A percentile compares a stretch with the other conserved stretches of the same genome.
These are phyloP conservation scores for Nyctereutes procyonoides DNA, from an alignment of 2,113 vertebrate species.

Conservation along the genomic window DNA sequence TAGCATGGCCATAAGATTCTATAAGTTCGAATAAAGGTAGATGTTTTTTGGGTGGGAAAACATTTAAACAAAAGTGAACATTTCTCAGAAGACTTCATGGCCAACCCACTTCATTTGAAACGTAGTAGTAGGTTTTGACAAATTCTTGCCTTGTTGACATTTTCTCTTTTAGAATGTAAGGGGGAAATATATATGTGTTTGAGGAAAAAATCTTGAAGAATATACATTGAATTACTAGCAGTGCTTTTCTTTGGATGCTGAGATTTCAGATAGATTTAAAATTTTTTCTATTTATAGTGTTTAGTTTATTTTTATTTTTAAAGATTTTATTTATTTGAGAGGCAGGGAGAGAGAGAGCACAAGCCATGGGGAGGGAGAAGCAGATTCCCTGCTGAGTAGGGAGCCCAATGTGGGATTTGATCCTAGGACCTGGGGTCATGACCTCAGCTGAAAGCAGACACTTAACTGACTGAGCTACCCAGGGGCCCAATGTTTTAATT, in stretches of 20 bases:
- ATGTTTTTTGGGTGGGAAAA: constrained; percentile 18
- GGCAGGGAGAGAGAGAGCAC: too few species aligned
- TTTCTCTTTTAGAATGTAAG: constrained; percentile 37
- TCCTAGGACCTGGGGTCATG: too few species aligned
- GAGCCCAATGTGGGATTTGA: too few species aligned
- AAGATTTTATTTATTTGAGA: too few species aligned
- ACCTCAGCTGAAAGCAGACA: too few species aligned
- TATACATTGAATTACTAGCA: background rate
- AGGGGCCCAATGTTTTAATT: background rate
- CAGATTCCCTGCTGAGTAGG: too few species aligned
- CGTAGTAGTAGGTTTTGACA: background rate
- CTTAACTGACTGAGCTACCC: too few species aligned
- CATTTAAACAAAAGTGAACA: background rate
- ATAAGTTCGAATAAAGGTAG: background rate
- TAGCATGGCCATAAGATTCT: background rate
- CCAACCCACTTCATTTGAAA: background rate
- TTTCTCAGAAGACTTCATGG: background rate
- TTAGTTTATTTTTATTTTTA: background rate
- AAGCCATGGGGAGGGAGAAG: too few species aligned
- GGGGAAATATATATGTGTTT: background rate
- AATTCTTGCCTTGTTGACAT: constrained; percentile 11
- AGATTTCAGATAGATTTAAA: constrained; percentile 23
- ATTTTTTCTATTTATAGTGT: background rate
- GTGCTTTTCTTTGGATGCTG: constrained; percentile 6
- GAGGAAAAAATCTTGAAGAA: background rate